phyloP scores from a whole-genome alignment of 1,140 invertebrate genomes.

The Lerema accius region DNA sequence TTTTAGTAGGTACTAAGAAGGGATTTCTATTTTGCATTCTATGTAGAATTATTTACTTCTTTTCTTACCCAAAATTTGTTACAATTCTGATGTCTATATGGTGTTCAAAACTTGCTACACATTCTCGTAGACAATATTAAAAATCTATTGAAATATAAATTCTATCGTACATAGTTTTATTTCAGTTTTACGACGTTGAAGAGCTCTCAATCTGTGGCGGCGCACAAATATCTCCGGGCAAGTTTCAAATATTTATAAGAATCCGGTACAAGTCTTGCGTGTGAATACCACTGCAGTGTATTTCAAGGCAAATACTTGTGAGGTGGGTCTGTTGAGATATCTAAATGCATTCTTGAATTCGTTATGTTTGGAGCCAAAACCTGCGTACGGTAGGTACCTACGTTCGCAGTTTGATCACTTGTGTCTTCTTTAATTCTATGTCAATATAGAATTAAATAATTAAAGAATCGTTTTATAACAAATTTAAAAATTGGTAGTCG shows the following conservation, averaged over 20 bases:
- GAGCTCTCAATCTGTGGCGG: constrained; percentile 30
- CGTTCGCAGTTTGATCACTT: too few relatives aligned
- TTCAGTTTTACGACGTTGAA: constrained; percentile 47
- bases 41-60: too few relatives aligned
- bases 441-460: too few relatives aligned
- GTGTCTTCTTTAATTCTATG: too few relatives aligned
- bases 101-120: too few relatives aligned
- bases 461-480: too few relatives aligned
- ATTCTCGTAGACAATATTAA: not conserved
- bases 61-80: too few relatives aligned
- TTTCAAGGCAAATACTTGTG: constrained; percentile 11
- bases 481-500: too few relatives aligned
- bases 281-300: constrained; percentile 25
- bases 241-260: constrained; percentile 62
- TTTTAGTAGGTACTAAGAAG: too few relatives aligned
- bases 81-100: too few relatives aligned
- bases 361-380: not conserved
- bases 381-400: too few relatives aligned
- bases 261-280: constrained; percentile 42
- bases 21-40: too few relatives aligned
- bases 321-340: not conserved
- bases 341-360: not conserved
- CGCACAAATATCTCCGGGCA: constrained; percentile 48
- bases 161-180: constrained; percentile 51
- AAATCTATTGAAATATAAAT: constrained; percentile 49